A percentile compares a stretch with the other conserved stretches of the same genome.
Conservation (phyloP, 2,113 vertebrate species). For the Daboia siamensis region DNA sequence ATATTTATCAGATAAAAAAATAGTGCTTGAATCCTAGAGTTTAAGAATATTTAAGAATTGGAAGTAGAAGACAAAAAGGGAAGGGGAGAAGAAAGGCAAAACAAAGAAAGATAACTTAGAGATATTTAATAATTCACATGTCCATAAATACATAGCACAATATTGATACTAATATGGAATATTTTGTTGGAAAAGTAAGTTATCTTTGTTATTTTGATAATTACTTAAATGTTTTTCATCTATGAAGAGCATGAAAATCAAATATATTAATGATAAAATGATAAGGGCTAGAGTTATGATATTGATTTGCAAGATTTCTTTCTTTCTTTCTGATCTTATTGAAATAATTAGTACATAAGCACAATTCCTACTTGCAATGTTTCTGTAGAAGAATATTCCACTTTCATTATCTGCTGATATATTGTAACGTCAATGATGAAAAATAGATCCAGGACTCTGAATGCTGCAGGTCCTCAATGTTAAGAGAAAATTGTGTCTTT, state of each 20-base stretch:
- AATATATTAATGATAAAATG: neutral
- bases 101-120: neutral
- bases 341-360: neutral
- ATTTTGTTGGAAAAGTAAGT: neutral
- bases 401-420: neutral
- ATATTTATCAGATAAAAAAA: neutral
- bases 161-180: neutral
- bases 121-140: neutral
- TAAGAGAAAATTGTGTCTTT: neutral
- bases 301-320: neutral
- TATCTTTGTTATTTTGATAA: neutral
- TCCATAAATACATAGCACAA: neutral
- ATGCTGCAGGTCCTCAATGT: neutral
- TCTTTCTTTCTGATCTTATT: neutral
- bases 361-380: neutral
- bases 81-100: neutral
- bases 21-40: neutral
- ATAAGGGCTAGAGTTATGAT: neutral
- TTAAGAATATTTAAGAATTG: neutral
- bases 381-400: neutral
- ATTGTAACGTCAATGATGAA: neutral
- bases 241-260: neutral
- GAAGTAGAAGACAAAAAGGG: neutral
- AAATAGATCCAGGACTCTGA: neutral
- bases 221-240: neutral